These are phyloP conservation scores for Oegoconia quadripuncta DNA, from an alignment of 2,888 invertebrate species.

Conservation along the genomic window DNA sequence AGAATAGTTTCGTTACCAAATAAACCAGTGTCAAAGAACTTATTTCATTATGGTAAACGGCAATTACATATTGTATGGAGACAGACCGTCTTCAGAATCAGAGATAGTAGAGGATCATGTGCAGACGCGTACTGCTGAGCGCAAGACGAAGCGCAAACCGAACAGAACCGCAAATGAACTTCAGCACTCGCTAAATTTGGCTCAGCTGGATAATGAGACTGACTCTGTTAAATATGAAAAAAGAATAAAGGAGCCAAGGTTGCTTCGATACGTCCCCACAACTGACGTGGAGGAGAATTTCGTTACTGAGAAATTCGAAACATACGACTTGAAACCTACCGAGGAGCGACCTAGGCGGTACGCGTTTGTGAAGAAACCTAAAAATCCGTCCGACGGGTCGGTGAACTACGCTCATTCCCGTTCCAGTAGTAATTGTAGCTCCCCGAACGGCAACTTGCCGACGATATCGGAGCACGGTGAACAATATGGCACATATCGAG, in stretches of 20 bases:
- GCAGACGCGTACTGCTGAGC: constrained; percentile 53
- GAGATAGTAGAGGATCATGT: constrained; percentile 69
- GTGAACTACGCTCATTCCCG: constrained; percentile 67
- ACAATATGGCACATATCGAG: constrained; percentile 58
- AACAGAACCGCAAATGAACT: constrained; percentile 59
- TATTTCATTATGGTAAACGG: constrained; percentile 69
- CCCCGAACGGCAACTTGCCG: constrained; percentile 65
- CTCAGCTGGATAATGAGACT: constrained; percentile 66
- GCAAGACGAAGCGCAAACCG: constrained; percentile 52
- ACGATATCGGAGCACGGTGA: constrained; percentile 69
- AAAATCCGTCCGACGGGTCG: constrained; percentile 66
- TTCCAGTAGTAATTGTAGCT: constrained; percentile 68
- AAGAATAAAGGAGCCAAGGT: constrained; percentile 61
- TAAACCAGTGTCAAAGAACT: constrained; percentile 19
- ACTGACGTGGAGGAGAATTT: constrained; percentile 64
- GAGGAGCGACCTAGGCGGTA: constrained; percentile 59
- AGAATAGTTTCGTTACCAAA: constrained; percentile 16
- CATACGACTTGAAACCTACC: constrained; percentile 59
- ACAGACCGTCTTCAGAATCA: constrained; percentile 63
- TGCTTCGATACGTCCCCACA: constrained; percentile 64
- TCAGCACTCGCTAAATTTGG: constrained; percentile 52
- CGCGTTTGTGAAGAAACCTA: constrained; percentile 63
- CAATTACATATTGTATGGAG: constrained; percentile 68
- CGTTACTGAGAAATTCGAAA: constrained; percentile 65
- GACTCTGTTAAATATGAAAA: constrained; percentile 69